Percentiles rank a stretch among this genome's conserved stretches.
Evolutionary conservation across 2,797 vertebrate species (phyloP).

Genomic region (Otus scops): DNA sequence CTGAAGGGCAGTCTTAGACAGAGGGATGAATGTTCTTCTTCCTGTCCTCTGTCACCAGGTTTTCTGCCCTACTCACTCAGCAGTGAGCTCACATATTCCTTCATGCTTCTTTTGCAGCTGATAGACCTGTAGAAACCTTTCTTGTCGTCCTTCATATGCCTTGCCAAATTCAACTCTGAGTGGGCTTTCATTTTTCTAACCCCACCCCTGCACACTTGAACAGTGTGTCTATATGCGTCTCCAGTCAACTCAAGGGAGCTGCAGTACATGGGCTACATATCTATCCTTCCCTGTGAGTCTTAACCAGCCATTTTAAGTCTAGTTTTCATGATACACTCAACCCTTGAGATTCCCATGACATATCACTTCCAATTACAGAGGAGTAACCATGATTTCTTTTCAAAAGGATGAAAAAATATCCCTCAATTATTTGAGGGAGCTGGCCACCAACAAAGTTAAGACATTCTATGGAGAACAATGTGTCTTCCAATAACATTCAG

Average conservation of each 20-base stretch:
- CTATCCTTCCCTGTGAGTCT: background rate
- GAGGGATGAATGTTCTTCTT: background rate
- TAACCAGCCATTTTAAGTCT: background rate
- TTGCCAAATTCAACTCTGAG: background rate
- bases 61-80: background rate
- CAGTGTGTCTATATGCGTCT: background rate
- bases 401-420: background rate
- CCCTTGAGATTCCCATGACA: background rate
- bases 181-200: background rate
- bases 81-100: background rate
- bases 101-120: background rate
- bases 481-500: background rate
- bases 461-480: background rate
- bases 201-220: background rate
- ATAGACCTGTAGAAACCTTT: background rate
- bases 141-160: background rate
- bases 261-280: background rate
- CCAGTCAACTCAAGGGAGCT: background rate
- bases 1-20: background rate
- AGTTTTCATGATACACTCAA: background rate
- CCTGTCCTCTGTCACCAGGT: background rate
- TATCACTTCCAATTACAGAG: background rate
- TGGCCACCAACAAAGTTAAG: background rate
- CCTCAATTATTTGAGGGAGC: background rate
- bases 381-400: background rate